A percentile compares a stretch with the other conserved stretches of the same genome.
Conservation (phyloP, 2,797 vertebrate species). For the Rousettus madagascariensis region DNA sequence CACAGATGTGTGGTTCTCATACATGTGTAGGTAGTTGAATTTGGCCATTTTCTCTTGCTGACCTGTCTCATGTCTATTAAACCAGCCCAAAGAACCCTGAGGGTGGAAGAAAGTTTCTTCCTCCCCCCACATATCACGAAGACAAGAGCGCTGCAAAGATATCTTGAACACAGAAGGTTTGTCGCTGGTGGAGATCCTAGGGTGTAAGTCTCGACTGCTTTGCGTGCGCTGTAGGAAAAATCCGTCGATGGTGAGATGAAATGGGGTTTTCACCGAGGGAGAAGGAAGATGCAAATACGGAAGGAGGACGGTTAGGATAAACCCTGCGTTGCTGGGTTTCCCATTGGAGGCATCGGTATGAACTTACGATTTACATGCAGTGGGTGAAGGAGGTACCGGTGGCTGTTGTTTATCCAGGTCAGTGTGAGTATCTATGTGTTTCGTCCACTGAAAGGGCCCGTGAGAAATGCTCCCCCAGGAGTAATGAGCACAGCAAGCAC, state of each 20-base stretch:
- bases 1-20: neutral
- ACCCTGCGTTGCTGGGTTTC: neutral
- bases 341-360: neutral
- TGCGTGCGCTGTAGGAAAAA: neutral
- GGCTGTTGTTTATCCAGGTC: neutral
- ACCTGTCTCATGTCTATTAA: neutral
- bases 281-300: neutral
- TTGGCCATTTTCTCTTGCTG: neutral
- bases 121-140: neutral
- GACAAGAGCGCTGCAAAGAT: neutral
- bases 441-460: neutral
- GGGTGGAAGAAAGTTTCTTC: neutral
- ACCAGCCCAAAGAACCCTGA: no score
- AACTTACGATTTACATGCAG: neutral
- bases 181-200: neutral
- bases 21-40: neutral
- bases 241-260: neutral
- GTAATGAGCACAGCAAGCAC: neutral
- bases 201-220: neutral
- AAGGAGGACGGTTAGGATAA: neutral
- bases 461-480: neutral
- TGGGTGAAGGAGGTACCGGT: neutral
- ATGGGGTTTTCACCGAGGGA: neutral
- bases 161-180: neutral
- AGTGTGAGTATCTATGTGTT: neutral